Evolutionary conservation across 2,888 invertebrate genomes (phyloP), one percentile per base, ranked within the genome.

Genomic region (Notocelia uddmanniana): DNA sequence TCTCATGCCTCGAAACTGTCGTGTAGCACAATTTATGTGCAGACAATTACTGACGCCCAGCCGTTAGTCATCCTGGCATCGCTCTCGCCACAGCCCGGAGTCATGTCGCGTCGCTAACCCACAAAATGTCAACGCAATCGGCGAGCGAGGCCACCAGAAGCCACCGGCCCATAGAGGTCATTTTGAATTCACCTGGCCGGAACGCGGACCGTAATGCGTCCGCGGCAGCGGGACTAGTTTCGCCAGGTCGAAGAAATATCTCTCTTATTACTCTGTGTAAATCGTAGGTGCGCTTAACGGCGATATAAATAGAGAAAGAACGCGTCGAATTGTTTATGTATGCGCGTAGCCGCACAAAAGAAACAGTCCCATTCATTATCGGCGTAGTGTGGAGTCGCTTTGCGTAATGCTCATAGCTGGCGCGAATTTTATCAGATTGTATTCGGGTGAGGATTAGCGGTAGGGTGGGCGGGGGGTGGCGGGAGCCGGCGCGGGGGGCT

Each of bases 341-440:
- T 82, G 78, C 80, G 80, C 83, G 83, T 81, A 79, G 79, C 76
- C 72, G 67, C 72, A 72, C 68, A 72, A 81, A 84, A 85, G 86
- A 85, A 87, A 85, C 83, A 81, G 85, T 87, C 84, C 90, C 92
- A 91, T 92, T 92, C 92, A 91, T 91, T 92, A 92, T 89, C 88
- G 87, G 82, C 85, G 89, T 90, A 89, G 89, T 88, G 88, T 88
- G 82, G 87, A 90, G 87, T 88, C 86, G 90, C 89, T 92, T 90
- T 91, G 92, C 92, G 92, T 93, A 92, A 92, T 91, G 86, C 92
- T 92, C 89, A 89, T 92, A 89, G 91, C 91, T 92, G 93, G 92
- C 93, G 93, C 92, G 93, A 93, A 93, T 91, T 92, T 93, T 93
- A 93, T 92, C 93, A 91, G 93, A 92, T 92, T 89, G 91, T 90